Conservation (phyloP, 2,888 invertebrate genomes). For the Drosophila aldrichi region DNA sequence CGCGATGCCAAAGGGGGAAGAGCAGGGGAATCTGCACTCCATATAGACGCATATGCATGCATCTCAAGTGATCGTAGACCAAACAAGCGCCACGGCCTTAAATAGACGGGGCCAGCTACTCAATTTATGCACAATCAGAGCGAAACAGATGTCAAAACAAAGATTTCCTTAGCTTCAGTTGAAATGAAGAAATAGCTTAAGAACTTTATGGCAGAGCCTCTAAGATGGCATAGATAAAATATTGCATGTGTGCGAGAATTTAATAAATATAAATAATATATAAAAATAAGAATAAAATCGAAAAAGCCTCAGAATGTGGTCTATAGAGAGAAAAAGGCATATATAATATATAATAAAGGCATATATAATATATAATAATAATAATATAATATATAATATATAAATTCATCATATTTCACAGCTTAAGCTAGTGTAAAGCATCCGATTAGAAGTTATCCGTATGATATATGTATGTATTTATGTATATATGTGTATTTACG, state of each 20-base stretch:
- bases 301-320: neutral
- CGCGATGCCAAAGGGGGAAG: rapidly evolving
- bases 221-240: neutral
- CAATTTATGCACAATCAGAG: slow-evolving; percentile 20
- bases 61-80: slow-evolving; percentile 28
- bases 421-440: no score
- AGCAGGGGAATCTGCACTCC: neutral
- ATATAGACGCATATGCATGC: neutral
- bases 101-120: neutral
- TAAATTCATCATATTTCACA: no score
- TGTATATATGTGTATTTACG: no score
- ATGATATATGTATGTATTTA: no score
- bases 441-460: no score
- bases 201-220: neutral
- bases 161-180: slow-evolving; percentile 22
- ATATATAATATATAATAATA: no score
- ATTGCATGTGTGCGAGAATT: neutral
- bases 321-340: no score
- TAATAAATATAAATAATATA: no score
- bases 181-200: neutral
- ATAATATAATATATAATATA: no score
- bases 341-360: no score
- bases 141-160: slow-evolving; percentile 39
- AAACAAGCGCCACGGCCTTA: slow-evolving; percentile 37
- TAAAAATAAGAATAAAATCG: no score